Evolutionary conservation across 2,113 vertebrate species (phyloP).

Genomic region (Limnothrissa miodon): DNA sequence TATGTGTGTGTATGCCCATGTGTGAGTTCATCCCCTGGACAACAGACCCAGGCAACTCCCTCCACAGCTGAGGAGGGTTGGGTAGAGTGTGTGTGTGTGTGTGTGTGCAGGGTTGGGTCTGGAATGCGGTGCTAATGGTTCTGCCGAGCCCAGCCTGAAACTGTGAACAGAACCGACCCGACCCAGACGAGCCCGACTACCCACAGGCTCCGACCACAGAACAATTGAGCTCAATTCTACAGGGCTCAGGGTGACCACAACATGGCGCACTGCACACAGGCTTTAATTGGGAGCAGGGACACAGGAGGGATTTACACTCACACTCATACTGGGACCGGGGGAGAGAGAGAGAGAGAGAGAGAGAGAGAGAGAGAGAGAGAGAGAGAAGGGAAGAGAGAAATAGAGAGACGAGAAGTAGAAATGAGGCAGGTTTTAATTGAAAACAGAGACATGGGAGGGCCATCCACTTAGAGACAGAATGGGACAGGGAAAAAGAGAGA

Average conservation of each 20-base stretch:
- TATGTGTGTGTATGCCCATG: background rate
- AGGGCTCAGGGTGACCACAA: background rate
- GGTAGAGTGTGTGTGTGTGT: background rate
- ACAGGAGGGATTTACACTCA: background rate
- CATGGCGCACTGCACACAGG: background rate
- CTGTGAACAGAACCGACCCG: slow-evolving; percentile 15
- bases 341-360: background rate
- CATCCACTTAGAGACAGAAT: no score
- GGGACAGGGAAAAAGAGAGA: background rate
- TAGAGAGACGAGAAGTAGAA: background rate
- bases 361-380: background rate
- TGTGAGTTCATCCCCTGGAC: background rate
- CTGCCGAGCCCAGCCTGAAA: background rate
- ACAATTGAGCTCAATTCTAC: background rate
- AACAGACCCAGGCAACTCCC: background rate
- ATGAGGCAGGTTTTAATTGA: background rate
- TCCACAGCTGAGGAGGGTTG: background rate
- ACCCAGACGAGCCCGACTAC: background rate
- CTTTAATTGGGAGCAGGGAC: background rate
- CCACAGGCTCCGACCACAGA: slow-evolving; percentile 12
- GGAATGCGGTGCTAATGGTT: slow-evolving; percentile 49
- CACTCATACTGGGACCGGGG: background rate
- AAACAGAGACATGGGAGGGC: background rate
- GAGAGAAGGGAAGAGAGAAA: background rate
- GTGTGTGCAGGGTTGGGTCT: background rate